These are phyloP conservation scores for Stichodactyla mertensii DNA, from an alignment of 64 coral and sea anemone genomes.

Conservation along the genomic window DNA sequence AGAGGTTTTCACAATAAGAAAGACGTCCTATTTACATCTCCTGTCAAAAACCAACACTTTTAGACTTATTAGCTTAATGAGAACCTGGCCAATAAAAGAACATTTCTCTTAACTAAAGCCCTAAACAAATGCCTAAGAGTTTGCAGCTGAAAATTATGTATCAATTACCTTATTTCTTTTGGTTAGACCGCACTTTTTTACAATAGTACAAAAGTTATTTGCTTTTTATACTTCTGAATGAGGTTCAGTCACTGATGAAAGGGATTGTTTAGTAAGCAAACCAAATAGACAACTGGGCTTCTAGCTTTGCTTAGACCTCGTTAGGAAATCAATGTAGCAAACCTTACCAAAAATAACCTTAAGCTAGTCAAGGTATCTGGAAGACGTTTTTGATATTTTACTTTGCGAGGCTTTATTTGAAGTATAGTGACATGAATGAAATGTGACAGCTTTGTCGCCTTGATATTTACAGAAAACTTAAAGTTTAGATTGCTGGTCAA, in stretches of 20 bases:
- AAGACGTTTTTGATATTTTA: not conserved
- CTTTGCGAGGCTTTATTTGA: not conserved
- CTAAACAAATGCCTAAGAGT: not conserved
- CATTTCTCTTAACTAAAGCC: not conserved
- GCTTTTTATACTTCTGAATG: not conserved
- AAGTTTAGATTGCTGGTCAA: constrained; percentile 13
- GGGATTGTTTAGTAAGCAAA: not conserved
- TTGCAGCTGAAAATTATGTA: not conserved
- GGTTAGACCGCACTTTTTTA: not conserved
- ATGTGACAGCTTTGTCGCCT: not conserved
- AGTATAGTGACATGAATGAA: not conserved
- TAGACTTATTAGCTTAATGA: constrained; percentile 2
- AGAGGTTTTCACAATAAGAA: not conserved
- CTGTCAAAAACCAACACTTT: constrained; percentile 7
- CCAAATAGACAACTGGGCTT: not conserved
- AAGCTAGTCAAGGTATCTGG: not conserved
- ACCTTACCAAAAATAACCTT: not conserved
- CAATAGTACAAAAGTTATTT: not conserved
- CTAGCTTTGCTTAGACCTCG: not conserved
- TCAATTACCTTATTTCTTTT: not conserved
- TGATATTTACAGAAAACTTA: constrained; percentile 17
- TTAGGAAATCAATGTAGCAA: not conserved
- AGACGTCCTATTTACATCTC: not conserved
- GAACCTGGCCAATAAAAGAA: not conserved
- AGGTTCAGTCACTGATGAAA: not conserved